phyloP scores from a whole-genome alignment of 2,113 vertebrate genomes.

The Cyprinodon variegatus region DNA sequence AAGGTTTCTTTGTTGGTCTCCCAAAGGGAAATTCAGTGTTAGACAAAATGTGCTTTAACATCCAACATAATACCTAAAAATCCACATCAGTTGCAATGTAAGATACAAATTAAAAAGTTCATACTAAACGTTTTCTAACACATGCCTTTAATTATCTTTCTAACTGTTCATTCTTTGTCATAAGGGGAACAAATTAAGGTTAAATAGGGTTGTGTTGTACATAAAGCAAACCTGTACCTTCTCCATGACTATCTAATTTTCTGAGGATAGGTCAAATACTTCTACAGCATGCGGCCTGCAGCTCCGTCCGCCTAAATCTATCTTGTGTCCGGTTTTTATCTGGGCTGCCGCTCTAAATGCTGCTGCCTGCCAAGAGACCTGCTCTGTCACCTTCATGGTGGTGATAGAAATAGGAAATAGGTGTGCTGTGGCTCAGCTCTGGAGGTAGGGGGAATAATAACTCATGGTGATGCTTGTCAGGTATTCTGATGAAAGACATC shows the following conservation, averaged over 20 bases:
- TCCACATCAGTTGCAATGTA: too few relatives aligned
- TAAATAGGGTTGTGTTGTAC: too few relatives aligned
- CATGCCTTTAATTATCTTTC: not conserved
- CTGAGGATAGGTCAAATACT: not conserved
- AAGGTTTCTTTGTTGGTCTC: too few relatives aligned
- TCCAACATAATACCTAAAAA: too few relatives aligned
- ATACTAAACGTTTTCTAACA: not conserved
- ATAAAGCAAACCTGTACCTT: too few relatives aligned
- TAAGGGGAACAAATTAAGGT: too few relatives aligned
- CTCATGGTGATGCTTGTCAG: constrained; percentile 55
- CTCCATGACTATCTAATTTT: too few relatives aligned
- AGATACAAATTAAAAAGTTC: too few relatives aligned
- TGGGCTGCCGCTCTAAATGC: constrained; percentile 45
- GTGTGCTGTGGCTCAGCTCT: constrained; percentile 28
- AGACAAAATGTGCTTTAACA: too few relatives aligned
- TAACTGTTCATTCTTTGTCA: too few relatives aligned
- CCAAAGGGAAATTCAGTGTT: too few relatives aligned
- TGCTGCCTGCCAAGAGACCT: constrained; percentile 54
- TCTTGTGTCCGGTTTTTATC: constrained; percentile 83
- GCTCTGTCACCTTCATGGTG: constrained; percentile 66
- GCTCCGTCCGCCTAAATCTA: constrained; percentile 60
- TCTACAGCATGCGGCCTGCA: constrained; percentile 19
- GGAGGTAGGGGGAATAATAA: constrained; percentile 56
- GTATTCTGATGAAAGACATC: constrained; percentile 22
- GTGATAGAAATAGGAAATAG: constrained; percentile 48